phyloP scores from a whole-genome alignment of 2,113 vertebrate species.

The Atherinomorus stipes region DNA sequence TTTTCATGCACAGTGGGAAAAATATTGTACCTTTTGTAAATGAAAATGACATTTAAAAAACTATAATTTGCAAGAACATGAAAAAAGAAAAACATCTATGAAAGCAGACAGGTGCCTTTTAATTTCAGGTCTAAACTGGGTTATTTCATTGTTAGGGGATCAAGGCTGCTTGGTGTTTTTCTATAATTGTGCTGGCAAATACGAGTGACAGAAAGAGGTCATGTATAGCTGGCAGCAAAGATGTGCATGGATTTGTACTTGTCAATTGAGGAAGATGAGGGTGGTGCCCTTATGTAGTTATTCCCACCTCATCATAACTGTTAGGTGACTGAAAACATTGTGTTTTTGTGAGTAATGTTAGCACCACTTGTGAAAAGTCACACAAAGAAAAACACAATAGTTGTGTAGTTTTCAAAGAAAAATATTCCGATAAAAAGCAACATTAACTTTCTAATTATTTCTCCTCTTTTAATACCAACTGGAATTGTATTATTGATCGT shows the following conservation, averaged over 20 bases:
- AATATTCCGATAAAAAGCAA: too few relatives aligned
- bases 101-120: too few relatives aligned
- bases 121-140: slow-evolving; percentile 6
- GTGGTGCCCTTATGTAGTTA: slow-evolving; percentile 4
- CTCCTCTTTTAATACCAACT: too few relatives aligned
- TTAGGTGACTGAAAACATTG: background rate
- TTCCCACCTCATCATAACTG: slow-evolving; percentile 4
- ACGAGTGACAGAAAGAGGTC: slow-evolving; percentile 57
- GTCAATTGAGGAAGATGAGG: slow-evolving; percentile 1
- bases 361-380: too few relatives aligned
- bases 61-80: too few relatives aligned
- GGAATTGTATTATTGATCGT: too few relatives aligned
- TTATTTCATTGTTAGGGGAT: slow-evolving; percentile 20
- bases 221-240: slow-evolving; percentile 13
- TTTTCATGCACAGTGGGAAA: too few relatives aligned
- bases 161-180: slow-evolving; percentile 14
- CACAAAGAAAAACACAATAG: too few relatives aligned
- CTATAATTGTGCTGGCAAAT: background rate
- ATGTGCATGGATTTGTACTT: slow-evolving; percentile 10
- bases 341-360: background rate
- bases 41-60: background rate
- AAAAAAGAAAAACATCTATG: too few relatives aligned
- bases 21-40: too few relatives aligned
- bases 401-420: too few relatives aligned
- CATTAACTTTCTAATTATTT: too few relatives aligned